Conservation (phyloP, 2,888 invertebrate genomes). For the Drosophila borealis region DNA sequence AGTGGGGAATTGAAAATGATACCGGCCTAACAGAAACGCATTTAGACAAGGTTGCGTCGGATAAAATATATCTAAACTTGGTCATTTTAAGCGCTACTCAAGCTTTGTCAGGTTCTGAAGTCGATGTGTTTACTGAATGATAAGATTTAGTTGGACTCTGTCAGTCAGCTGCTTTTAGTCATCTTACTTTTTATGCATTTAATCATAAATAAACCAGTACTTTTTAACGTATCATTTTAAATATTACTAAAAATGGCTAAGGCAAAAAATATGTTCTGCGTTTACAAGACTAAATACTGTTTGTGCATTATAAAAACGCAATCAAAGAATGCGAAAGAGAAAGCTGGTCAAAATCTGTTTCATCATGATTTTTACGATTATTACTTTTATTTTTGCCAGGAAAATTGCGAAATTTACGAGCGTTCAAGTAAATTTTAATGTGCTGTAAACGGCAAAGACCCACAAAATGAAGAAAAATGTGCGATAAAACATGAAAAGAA, state of each 20-base stretch:
- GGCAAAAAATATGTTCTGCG: conserved; percentile 13
- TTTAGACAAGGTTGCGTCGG: no score
- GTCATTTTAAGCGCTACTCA: no score
- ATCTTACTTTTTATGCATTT: no score
- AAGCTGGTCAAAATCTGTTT: conserved; percentile 47
- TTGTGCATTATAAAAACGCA: conserved; percentile 28
- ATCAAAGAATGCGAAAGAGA: conserved; percentile 29
- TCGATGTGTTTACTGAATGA: no score
- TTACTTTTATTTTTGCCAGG: conserved; percentile 55
- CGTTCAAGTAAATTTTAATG: conserved; percentile 71
- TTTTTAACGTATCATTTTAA: background rate
- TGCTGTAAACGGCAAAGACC: conserved; percentile 62
- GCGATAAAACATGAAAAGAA: conserved; percentile 72
- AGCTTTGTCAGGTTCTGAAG: no score
- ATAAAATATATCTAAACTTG: no score
- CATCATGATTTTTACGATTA: conserved; percentile 64
- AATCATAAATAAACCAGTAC: conserved; percentile 6
- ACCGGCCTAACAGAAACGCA: no score
- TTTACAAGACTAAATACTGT: conserved; percentile 32
- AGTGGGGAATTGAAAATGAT: no score
- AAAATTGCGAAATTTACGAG: conserved; percentile 67
- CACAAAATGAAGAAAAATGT: conserved; percentile 67
- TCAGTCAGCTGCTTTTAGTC: no score
- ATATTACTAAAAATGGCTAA: conserved; percentile 7
- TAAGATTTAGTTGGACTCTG: no score